A percentile compares a stretch with the other conserved stretches of the same genome.
phyloP scores from a whole-genome alignment of 2,797 vertebrate species.

The Malurus leucopterus region DNA sequence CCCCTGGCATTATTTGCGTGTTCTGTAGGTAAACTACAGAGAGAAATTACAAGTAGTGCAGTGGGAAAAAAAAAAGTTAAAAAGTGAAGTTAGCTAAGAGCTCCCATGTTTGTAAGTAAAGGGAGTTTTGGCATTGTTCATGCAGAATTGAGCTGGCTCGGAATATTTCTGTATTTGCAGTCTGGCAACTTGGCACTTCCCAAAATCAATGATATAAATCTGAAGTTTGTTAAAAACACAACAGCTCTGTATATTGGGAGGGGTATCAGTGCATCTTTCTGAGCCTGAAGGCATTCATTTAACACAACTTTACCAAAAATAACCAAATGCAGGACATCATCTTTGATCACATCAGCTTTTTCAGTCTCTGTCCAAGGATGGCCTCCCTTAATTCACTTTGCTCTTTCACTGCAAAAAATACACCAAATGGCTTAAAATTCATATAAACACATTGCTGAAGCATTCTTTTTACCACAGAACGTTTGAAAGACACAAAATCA shows the following conservation, averaged over 20 bases:
- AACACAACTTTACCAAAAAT: not conserved
- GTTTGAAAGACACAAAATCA: not conserved
- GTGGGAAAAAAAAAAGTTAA: not conserved
- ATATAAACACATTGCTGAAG: not conserved
- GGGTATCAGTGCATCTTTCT: not conserved
- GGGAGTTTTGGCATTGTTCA: not conserved
- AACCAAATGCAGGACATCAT: not conserved
- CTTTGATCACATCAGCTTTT: not conserved
- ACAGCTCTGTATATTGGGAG: not conserved
- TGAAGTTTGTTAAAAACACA: not conserved
- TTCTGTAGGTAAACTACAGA: not conserved
- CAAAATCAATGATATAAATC: not conserved
- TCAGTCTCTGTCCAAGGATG: not conserved
- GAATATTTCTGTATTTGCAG: not conserved
- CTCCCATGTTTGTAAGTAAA: not conserved
- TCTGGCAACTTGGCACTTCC: not conserved
- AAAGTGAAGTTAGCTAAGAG: rapidly evolving
- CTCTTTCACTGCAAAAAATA: not conserved
- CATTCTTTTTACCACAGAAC: not conserved
- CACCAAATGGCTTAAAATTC: not conserved
- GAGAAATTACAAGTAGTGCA: not conserved
- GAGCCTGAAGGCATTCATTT: not conserved
- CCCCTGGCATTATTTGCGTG: not conserved
- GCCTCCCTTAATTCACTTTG: not conserved
- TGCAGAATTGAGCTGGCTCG: not conserved